Evolutionary conservation across 2,113 vertebrate species (phyloP).

Genomic region (Spermophilus dauricus): DNA sequence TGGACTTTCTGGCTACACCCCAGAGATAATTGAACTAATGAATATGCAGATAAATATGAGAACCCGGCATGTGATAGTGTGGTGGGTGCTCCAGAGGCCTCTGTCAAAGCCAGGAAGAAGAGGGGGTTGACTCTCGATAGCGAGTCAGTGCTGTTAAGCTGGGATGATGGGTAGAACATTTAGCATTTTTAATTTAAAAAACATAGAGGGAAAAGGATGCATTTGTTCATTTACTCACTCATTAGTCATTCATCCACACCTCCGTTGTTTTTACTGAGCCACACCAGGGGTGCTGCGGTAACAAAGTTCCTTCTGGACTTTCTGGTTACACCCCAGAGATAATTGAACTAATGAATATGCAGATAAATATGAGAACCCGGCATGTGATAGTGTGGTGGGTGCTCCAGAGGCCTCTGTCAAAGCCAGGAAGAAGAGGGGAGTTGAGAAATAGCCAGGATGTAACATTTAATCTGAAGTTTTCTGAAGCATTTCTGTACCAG

Average conservation of each 20-base stretch:
- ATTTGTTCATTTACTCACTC: background rate
- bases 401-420: background rate
- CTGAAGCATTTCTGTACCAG: background rate
- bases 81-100: background rate
- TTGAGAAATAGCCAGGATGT: background rate
- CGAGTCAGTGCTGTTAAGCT: too few relatives aligned
- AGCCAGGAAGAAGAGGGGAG: background rate
- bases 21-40: background rate
- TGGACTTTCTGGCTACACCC: background rate
- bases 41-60: background rate
- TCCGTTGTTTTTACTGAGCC: background rate
- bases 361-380: accelerated
- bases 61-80: too few relatives aligned
- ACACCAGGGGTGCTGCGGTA: background rate
- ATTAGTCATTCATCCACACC: background rate
- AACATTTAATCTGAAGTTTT: background rate
- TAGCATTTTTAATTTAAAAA: background rate
- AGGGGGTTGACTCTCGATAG: accelerated
- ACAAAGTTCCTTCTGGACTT: background rate
- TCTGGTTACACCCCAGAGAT: background rate
- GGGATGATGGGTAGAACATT: too few relatives aligned
- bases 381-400: too few relatives aligned
- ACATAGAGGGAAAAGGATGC: background rate
- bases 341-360: background rate
- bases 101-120: too few relatives aligned